Percentiles rank a stretch among this genome's conserved stretches.
These are phyloP conservation scores for Euglossa dilemma DNA, from an alignment of 1,140 invertebrate genomes.

Conservation along the genomic window DNA sequence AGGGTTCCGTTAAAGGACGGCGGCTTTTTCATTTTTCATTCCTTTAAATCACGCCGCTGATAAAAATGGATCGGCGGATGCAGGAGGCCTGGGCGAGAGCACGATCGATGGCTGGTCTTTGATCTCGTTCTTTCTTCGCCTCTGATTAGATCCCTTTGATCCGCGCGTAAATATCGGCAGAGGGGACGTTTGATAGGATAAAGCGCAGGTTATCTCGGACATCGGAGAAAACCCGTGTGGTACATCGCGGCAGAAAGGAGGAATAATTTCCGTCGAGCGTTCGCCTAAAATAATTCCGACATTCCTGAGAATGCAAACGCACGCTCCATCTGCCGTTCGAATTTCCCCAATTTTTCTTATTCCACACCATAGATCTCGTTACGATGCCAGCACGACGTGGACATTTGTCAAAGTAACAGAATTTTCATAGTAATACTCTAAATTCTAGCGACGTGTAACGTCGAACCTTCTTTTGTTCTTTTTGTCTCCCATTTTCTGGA, in stretches of 20 bases:
- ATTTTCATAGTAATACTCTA: no score
- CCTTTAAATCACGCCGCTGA: background rate
- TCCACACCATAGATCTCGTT: no score
- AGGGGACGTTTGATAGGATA: conserved; percentile 38
- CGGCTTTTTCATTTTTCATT: background rate
- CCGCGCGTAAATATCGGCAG: conserved; percentile 26
- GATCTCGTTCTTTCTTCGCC: conserved; percentile 42
- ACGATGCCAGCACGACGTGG: no score
- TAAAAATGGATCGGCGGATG: conserved; percentile 32
- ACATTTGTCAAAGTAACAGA: no score
- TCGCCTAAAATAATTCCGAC: background rate
- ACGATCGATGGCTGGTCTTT: conserved; percentile 29
- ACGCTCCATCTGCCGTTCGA: background rate
- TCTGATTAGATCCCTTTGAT: conserved; percentile 50
- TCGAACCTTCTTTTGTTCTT: no score
- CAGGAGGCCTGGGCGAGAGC: background rate
- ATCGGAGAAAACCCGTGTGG: background rate
- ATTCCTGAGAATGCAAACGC: background rate
- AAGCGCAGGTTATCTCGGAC: conserved; percentile 16
- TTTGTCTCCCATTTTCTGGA: no score
- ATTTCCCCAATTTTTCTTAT: no score
- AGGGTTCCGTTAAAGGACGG: background rate
- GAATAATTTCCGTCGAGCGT: background rate
- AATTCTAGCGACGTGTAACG: no score
- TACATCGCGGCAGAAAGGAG: no score